These are phyloP conservation scores for Nysson spinosus DNA, from an alignment of 2,888 invertebrate species.

Conservation along the genomic window DNA sequence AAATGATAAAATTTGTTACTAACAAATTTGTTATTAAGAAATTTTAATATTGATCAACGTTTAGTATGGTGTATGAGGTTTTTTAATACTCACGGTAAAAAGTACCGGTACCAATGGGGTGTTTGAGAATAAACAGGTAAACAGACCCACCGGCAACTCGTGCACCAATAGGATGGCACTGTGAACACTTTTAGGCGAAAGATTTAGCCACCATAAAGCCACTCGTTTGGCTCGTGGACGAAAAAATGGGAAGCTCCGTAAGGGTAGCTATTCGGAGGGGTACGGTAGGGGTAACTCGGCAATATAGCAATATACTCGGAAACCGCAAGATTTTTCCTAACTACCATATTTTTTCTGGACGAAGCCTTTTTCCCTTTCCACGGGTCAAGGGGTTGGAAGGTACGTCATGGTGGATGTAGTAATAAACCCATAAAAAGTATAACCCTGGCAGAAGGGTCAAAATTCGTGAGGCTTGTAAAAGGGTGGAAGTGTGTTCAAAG, in stretches of 20 bases:
- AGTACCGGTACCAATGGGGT: too few relatives aligned
- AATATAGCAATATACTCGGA: constrained; percentile 50
- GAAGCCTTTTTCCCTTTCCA: constrained; percentile 6
- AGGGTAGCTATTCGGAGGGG: constrained; percentile 11
- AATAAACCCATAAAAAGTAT: constrained; percentile 71
- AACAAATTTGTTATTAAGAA: too few relatives aligned
- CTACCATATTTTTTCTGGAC: constrained; percentile 60
- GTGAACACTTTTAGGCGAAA: constrained; percentile 28
- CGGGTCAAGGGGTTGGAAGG: constrained; percentile 60
- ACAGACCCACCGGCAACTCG: background rate
- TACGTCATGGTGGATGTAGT: constrained; percentile 29
- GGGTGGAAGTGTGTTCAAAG: constrained; percentile 52
- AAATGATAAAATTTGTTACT: too few relatives aligned
- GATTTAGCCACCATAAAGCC: constrained; percentile 67
- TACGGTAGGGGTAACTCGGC: constrained; percentile 48
- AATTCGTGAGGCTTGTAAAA: constrained; percentile 72
- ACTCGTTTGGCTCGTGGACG: constrained; percentile 66
- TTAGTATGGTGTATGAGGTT: too few relatives aligned
- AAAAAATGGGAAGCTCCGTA: constrained; percentile 36
- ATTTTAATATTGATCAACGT: too few relatives aligned
- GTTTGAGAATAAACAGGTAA: constrained; percentile 41
- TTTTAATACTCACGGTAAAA: too few relatives aligned
- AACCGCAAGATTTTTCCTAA: constrained; percentile 68
- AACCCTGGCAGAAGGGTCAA: constrained; percentile 71
- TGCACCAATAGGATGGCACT: constrained; percentile 11